Base-by-base conservation (phyloP, 2,888 invertebrate genomes). In the Petrolisthes cinctipes region DNA sequence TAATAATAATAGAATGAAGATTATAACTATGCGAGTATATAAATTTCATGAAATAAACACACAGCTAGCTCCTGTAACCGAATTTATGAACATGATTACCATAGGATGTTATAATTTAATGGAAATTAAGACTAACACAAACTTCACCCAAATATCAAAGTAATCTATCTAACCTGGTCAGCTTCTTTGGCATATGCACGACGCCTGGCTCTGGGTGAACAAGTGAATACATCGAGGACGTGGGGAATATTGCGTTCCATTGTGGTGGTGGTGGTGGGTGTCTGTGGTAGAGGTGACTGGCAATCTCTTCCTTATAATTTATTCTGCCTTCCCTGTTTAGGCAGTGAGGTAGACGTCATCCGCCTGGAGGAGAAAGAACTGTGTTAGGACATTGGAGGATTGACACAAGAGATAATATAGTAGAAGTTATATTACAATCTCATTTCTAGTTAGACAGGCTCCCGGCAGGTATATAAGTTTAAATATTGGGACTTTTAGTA, bases 241-340 rank as follows among this genome's bases (percentile, higher is more conserved):
- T 89, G 88, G 2, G 90, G 90, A n/a, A 90, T 90, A 56, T 89
- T 86, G 4, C 90, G 86, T n/a, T 90, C 90, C 90, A 90, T 90
- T 23, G 20, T 81, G 75, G n/a, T 56, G 54, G 78, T 76, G 2
- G 61, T 53, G n/a, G 53, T 5, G 80, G 53, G 9, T 4, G 6
- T 17, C n/a, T 6, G n/a, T 37, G 37, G 37, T 37, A 37, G 37
- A 37, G 37, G 73, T 9, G 4, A 4, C 53, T 53, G 7, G 11
- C 11, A 68, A 68, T 68, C 1, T 68, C 37, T 37, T 37, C 37
- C 37, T 37, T 37, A 37, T 37, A 37, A 37, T 37, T 37, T 37
- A 37, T 37, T 37, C 37, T 37, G 37, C 37, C 37, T 37, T 37
- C 37, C 37, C 37, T 37, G 37, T 37, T 37, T 37, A 37, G 37